phyloP scores from a whole-genome alignment of 2,797 vertebrate species.

The Pyrocephalus nanus region DNA sequence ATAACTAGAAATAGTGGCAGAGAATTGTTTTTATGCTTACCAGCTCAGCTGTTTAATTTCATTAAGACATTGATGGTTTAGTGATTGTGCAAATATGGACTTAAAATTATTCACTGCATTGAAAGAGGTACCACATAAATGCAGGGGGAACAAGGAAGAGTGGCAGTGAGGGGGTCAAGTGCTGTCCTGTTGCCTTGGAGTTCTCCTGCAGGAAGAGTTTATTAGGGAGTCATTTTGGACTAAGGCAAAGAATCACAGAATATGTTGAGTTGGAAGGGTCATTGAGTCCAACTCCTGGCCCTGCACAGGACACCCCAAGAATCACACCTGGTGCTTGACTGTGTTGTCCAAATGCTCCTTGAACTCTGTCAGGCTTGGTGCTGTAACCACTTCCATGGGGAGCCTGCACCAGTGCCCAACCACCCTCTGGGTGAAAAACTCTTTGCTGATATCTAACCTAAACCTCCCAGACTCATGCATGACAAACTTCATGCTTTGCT shows the following conservation, averaged over 20 bases:
- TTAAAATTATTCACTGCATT: not conserved
- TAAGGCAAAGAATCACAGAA: not conserved
- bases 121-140: not conserved
- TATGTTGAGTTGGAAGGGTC: not conserved
- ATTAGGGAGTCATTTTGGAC: not conserved
- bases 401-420: accelerated
- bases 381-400: too few species aligned
- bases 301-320: not conserved
- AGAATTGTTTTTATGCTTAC: not conserved
- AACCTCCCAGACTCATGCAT: not conserved
- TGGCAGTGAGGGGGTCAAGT: accelerated
- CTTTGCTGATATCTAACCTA: not conserved
- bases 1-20: not conserved
- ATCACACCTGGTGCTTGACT: not conserved
- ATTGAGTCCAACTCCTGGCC: accelerated
- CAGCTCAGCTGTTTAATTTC: not conserved
- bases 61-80: not conserved
- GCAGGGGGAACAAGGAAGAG: not conserved
- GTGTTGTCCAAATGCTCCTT: accelerated
- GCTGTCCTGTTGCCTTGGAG: not conserved
- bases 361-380: not conserved
- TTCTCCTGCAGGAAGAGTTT: not conserved
- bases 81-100: not conserved
- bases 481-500: not conserved
- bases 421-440: not conserved